Base-by-base conservation (phyloP, 2,113 vertebrate species). In the Sinocyclocheilus rhinocerous region DNA sequence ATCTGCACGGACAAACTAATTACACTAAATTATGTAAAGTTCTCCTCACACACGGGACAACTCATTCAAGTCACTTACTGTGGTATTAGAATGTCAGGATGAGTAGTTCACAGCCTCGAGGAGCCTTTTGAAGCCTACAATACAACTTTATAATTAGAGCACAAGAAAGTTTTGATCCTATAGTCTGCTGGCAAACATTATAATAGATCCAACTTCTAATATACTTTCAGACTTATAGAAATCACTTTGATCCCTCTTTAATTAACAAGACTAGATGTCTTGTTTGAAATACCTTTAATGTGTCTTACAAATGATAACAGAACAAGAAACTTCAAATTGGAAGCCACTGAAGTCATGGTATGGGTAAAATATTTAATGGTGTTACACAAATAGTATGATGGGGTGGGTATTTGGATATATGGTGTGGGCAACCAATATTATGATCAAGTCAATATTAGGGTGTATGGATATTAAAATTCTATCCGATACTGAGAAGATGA, bases 1-100 rank as follows among this genome's bases (percentile, higher is more conserved):
- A 87, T 79, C 33, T 72, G 36, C 75, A 69, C 9, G 24, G 86
- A 80, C 59, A 80, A 70, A 84, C 77, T 75, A 87, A 84, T 87
- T 79, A 87, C 18, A 73, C 29, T 73, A 48, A 79, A 80, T 69
- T 87, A 70, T 59, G 42, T 79, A 79, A 76, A 52, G 83, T 81
- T 87, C 4, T 20, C 36, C 72, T 70, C 26, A 70, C 24, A 52
- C 26, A 52, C 6, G 16, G 45, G 45, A 50, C 63, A 4, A 69
- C 45, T 70, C 80, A 50, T 69, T 82, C 80, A 29, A 50, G 24
- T 69, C 80, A 70, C 63, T 82, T 55, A 72, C 61, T 77, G 50
- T 57, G 72, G 61, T 76, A 79, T 73, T 77, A 87, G 75, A 67
- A 88, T 42, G 39, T 48, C 59, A 85, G 61, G 57, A 48, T 77